Conservation (phyloP, 2,113 vertebrate genomes). For the Lepidothrix coronata region DNA sequence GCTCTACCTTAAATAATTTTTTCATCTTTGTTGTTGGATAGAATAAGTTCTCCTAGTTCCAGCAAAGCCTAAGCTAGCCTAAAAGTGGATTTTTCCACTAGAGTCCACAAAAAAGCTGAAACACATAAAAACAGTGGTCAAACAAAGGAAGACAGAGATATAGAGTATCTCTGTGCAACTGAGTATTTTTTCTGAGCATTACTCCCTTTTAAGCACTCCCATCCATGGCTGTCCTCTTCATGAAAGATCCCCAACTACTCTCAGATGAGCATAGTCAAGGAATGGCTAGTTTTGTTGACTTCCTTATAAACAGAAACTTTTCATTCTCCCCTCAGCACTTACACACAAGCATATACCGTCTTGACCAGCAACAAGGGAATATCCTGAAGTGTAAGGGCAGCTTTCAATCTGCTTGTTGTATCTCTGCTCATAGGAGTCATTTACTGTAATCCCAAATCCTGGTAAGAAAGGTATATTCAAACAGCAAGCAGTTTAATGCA, state of each 20-base stretch:
- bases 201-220: background rate
- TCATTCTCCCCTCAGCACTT: background rate
- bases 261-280: conserved; percentile 9
- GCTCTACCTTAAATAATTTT: background rate
- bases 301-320: background rate
- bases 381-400: background rate
- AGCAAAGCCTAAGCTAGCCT: background rate
- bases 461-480: background rate
- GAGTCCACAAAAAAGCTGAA: background rate
- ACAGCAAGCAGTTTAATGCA: background rate
- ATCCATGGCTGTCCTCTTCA: background rate
- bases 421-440: background rate
- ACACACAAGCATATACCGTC: background rate
- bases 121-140: background rate
- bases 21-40: background rate
- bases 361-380: background rate
- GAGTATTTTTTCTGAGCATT: background rate
- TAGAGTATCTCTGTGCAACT: background rate
- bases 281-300: background rate
- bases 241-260: background rate
- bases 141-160: background rate
- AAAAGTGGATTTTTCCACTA: background rate
- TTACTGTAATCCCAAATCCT: background rate
- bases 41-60: background rate
- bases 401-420: background rate